Percentiles rank a stretch among this genome's conserved stretches.
phyloP scores from a whole-genome alignment of 1,140 invertebrate species.

The Rhagoletis pomonella region DNA sequence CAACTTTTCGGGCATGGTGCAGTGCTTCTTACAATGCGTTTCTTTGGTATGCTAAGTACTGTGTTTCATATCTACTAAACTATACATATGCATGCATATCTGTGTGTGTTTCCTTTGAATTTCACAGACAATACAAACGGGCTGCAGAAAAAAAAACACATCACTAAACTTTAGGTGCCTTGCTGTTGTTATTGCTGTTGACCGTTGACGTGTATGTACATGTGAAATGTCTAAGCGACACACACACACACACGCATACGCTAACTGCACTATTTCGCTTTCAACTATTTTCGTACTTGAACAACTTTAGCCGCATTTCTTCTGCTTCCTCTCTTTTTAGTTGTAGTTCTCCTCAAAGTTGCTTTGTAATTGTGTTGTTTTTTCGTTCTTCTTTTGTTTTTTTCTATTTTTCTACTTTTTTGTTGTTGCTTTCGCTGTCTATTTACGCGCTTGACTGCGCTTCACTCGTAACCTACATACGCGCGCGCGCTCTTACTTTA shows the following conservation, averaged over 20 bases:
- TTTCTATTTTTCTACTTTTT: not conserved
- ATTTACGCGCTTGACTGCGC: constrained; percentile 32
- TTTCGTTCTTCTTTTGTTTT: not conserved
- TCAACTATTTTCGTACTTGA: not conserved
- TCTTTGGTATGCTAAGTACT: too few relatives aligned
- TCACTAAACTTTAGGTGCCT: not conserved
- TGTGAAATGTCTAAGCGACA: not conserved
- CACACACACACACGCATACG: not conserved
- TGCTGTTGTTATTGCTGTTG: constrained; percentile 11
- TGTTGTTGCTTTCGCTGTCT: constrained; percentile 25
- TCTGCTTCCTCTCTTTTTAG: not conserved
- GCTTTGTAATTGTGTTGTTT: not conserved
- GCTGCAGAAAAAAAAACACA: not conserved
- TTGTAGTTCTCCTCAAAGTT: too few relatives aligned
- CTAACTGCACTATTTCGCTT: constrained; percentile 1
- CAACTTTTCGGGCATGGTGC: too few relatives aligned
- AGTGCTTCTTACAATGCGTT: too few relatives aligned
- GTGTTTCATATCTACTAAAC: too few relatives aligned
- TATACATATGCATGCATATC: too few relatives aligned
- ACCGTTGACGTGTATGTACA: not conserved
- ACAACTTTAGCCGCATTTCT: not conserved
- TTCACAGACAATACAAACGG: not conserved
- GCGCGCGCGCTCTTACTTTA: not conserved
- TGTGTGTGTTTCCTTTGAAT: too few relatives aligned
- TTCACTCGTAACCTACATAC: constrained; percentile 21